These are phyloP conservation scores for Setophaga coronata DNA, from an alignment of 2,113 vertebrate species.

Conservation along the genomic window DNA sequence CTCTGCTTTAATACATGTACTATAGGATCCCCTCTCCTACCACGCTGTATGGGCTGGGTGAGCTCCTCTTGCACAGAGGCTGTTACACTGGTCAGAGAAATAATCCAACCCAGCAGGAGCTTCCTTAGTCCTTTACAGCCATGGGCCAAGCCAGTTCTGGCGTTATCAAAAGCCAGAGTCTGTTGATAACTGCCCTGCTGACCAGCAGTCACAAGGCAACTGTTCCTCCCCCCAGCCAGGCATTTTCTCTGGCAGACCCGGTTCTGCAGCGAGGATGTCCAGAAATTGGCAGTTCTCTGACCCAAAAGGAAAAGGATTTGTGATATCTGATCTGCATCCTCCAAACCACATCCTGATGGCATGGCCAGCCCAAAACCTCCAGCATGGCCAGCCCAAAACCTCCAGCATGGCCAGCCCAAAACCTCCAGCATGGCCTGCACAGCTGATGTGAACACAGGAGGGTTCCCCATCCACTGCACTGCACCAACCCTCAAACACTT, in stretches of 20 bases:
- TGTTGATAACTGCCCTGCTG: not conserved
- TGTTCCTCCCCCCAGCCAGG: accelerated
- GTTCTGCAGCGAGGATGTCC: not conserved
- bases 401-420: not conserved
- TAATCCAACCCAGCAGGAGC: too few relatives aligned
- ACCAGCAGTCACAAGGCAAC: not conserved
- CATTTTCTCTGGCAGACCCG: not conserved
- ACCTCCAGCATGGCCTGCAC: not conserved
- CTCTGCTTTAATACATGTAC: not conserved
- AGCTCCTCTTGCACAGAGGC: too few relatives aligned
- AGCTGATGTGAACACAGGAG: not conserved
- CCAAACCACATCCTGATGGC: not conserved
- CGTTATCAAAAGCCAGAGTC: not conserved
- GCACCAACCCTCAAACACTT: not conserved
- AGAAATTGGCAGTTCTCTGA: not conserved
- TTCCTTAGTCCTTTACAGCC: not conserved
- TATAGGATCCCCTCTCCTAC: not conserved
- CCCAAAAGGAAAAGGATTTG: not conserved
- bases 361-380: too few relatives aligned
- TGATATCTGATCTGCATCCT: not conserved
- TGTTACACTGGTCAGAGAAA: too few relatives aligned
- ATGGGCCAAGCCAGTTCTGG: not conserved
- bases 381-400: not conserved
- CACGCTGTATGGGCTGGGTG: not conserved
- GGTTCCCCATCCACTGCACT: not conserved